These are phyloP conservation scores for Ypsolopha sequella DNA, from an alignment of 2,888 invertebrate species.

Conservation along the genomic window DNA sequence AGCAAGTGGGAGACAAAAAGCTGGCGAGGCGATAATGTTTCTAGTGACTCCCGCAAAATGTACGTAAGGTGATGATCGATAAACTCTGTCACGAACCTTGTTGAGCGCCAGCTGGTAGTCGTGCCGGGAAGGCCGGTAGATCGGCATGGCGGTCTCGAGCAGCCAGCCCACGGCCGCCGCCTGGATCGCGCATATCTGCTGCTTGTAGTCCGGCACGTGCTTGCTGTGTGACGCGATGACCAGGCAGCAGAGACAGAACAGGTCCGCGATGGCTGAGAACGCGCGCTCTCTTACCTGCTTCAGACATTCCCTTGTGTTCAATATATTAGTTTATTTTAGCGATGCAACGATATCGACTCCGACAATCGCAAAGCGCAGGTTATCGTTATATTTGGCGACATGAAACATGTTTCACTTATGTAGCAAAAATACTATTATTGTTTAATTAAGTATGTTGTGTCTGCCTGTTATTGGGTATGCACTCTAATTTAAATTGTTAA, in stretches of 20 bases:
- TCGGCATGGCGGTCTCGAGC: constrained; percentile 81
- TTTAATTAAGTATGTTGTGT: too few relatives aligned
- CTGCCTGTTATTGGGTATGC: too few relatives aligned
- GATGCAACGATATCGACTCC: too few relatives aligned
- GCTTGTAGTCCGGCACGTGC: constrained; percentile 53
- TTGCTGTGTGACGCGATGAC: constrained; percentile 76
- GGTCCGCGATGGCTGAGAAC: constrained; percentile 85
- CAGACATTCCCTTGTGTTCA: neutral
- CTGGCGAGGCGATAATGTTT: too few relatives aligned
- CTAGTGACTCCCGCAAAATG: too few relatives aligned
- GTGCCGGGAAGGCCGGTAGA: constrained; percentile 77
- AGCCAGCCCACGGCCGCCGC: constrained; percentile 91
- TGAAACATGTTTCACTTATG: too few relatives aligned
- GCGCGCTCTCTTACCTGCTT: constrained; percentile 82
- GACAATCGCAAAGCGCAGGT: too few relatives aligned
- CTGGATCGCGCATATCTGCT: constrained; percentile 75
- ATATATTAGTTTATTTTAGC: too few relatives aligned
- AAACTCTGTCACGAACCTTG: constrained; percentile 63
- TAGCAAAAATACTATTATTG: too few relatives aligned
- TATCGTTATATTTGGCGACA: too few relatives aligned
- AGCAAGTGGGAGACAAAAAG: too few relatives aligned
- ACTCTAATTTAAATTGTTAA: too few relatives aligned
- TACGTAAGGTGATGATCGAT: neutral
- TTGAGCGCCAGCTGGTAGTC: constrained; percentile 85
- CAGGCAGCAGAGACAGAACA: constrained; percentile 88